phyloP scores from a whole-genome alignment of 2,113 vertebrate species.

The Charina bottae region DNA sequence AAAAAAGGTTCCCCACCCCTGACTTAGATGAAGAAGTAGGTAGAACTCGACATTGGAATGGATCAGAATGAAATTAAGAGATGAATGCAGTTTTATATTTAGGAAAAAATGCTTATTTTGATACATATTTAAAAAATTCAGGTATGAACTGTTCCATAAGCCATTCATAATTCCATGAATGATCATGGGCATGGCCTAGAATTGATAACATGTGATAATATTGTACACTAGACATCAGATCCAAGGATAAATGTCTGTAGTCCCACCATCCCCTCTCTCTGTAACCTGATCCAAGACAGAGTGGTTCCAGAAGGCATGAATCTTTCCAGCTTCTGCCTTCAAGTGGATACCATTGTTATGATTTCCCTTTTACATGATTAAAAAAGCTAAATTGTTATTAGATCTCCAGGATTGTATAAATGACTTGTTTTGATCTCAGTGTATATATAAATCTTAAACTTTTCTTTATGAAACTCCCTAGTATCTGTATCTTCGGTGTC shows the following conservation, averaged over 20 bases:
- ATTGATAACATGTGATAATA: neutral
- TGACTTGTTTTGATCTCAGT: neutral
- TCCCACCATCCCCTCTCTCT: neutral
- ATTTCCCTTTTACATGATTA: neutral
- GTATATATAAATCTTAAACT: neutral
- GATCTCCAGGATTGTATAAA: neutral
- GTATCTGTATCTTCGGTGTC: neutral
- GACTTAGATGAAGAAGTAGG: neutral
- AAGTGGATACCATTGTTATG: neutral
- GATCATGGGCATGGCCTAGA: neutral
- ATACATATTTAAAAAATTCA: neutral
- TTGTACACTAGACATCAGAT: neutral
- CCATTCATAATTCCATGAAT: neutral
- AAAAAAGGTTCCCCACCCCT: too few relatives aligned
- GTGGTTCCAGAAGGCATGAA: neutral
- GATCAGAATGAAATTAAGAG: neutral
- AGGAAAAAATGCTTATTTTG: neutral
- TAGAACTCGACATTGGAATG: neutral
- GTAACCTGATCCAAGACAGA: neutral
- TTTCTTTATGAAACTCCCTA: neutral
- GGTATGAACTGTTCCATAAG: neutral
- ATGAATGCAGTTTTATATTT: neutral
- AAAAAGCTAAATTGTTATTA: neutral
- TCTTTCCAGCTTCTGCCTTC: neutral
- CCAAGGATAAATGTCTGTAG: neutral